Base-by-base conservation (phyloP, 2,797 vertebrate genomes). In the Danio kyathit region DNA sequence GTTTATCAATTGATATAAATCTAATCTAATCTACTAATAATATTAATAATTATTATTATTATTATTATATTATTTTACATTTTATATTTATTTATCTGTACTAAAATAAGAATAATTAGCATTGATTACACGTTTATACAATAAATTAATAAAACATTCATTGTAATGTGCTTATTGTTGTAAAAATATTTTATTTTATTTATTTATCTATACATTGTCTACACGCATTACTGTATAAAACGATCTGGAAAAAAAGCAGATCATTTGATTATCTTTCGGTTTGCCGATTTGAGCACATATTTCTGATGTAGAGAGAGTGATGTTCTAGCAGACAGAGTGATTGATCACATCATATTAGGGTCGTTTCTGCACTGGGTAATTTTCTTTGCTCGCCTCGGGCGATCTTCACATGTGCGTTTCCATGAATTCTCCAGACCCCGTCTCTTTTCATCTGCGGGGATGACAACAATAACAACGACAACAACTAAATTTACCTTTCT, bases 301-400 rank as follows among this genome's bases (percentile, higher is more conserved):
- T 38, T 81, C 44, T 59, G 43, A 44, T 29, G 54, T 49, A 65
- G 52, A 19, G 63, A 85, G 84, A 84, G 85, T 86, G 83, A 88
- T 92, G 90, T 92, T 92, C 90, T 91, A 78, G 88, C 86, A 89
- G 93, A 93, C 93, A 90, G 87, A 84, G 84, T 89, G 91, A 93
- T 94, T 92, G 93, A 94, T 90, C 91, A 93, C 89, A 89, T 93
- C 93, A 92, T 92, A 93, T 93, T 92, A 89, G 85, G 92, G 92
- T 94, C 89, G 89, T 91, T 92, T 92, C 84, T 90, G 86, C 91
- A 88, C 92, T 85, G 90, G 89, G 89, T 94, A 88, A 92, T 91
- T 92, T 94, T 92, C 91, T 88, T 88, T 88, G 76, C n/a, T 87
- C 88, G 92, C 93, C 89, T 78, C 44, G 77, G 92, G 93, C 80